These are phyloP conservation scores for Brassicogethes aeneus DNA, from an alignment of 2,888 invertebrate genomes.

Conservation along the genomic window DNA sequence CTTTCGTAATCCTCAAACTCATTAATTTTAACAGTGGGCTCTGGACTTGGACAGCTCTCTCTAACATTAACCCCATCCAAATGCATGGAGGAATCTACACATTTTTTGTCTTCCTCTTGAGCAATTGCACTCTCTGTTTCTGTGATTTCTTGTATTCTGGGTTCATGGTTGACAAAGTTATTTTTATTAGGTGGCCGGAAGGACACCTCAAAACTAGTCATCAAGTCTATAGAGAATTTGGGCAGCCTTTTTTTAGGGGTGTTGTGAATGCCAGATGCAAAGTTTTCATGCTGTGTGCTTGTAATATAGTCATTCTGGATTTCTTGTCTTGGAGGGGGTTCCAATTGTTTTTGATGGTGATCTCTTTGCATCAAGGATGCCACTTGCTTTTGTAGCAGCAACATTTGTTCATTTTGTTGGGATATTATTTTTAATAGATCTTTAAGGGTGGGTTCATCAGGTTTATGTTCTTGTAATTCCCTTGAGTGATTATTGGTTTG, in stretches of 20 bases:
- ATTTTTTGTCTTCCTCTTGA: conserved; percentile 14
- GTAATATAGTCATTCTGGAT: conserved; percentile 12
- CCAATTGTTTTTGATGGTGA: conserved; percentile 23
- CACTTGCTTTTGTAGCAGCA: conserved; percentile 54
- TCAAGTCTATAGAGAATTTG: conserved; percentile 60
- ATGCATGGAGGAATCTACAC: conserved; percentile 29
- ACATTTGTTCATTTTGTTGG: conserved; percentile 57
- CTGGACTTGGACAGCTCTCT: conserved; percentile 40
- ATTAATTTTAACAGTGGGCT: conserved; percentile 45
- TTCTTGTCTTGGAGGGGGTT: conserved; percentile 18
- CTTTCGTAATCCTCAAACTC: conserved; percentile 41
- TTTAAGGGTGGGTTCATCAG: conserved; percentile 45
- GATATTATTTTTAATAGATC: conserved; percentile 58
- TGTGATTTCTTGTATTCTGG: conserved; percentile 32
- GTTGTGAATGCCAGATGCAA: conserved; percentile 9
- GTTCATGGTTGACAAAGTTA: conserved; percentile 16
- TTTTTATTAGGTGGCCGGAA: conserved; percentile 23
- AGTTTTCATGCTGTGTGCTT: conserved; percentile 21
- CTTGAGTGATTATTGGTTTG: conserved; percentile 11
- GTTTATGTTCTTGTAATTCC: conserved; percentile 11
- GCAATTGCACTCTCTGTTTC: conserved; percentile 19
- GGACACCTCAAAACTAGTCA: conserved; percentile 61
- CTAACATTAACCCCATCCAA: conserved; percentile 31
- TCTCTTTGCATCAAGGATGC: conserved; percentile 44
- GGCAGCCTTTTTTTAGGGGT: conserved; percentile 38